Conservation (phyloP, 1,140 invertebrate species). For the Formica exsecta region DNA sequence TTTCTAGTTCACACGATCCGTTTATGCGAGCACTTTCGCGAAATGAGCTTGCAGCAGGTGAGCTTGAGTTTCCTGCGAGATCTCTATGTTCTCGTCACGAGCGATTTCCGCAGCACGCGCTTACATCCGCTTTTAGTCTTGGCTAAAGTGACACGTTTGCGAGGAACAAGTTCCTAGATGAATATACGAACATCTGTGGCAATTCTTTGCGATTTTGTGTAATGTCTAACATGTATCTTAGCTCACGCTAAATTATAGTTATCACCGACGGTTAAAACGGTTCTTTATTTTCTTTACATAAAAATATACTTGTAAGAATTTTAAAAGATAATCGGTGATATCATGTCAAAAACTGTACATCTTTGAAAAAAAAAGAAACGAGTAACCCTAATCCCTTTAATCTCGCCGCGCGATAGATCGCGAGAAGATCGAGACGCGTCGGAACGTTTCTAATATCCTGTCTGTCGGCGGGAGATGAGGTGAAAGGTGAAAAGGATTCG, state of each 20-base stretch:
- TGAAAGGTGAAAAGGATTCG: conserved; percentile 28
- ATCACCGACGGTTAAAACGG: not conserved
- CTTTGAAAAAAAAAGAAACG: not conserved
- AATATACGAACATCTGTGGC: not conserved
- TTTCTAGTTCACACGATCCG: conserved; percentile 60
- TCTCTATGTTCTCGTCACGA: conserved; percentile 4
- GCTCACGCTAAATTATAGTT: not conserved
- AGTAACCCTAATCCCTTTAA: not conserved
- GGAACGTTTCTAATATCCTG: conserved; percentile 63
- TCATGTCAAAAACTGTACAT: not conserved
- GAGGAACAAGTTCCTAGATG: not conserved
- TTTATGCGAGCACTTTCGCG: conserved; percentile 66
- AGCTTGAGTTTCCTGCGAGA: conserved; percentile 36
- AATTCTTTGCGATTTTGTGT: not conserved
- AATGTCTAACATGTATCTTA: not conserved
- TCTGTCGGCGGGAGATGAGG: conserved; percentile 51
- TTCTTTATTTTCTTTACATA: not conserved
- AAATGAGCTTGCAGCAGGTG: conserved; percentile 72
- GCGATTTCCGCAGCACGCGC: conserved; percentile 28
- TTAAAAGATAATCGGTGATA: not conserved
- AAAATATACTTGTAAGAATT: no score
- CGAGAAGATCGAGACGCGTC: conserved; percentile 37
- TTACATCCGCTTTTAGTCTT: not conserved
- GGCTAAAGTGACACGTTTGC: conserved; percentile 10
- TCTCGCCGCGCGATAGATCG: conserved; percentile 30